Evolutionary conservation across 1,140 invertebrate species (phyloP).

Genomic region (Tetramorium parvispinum): DNA sequence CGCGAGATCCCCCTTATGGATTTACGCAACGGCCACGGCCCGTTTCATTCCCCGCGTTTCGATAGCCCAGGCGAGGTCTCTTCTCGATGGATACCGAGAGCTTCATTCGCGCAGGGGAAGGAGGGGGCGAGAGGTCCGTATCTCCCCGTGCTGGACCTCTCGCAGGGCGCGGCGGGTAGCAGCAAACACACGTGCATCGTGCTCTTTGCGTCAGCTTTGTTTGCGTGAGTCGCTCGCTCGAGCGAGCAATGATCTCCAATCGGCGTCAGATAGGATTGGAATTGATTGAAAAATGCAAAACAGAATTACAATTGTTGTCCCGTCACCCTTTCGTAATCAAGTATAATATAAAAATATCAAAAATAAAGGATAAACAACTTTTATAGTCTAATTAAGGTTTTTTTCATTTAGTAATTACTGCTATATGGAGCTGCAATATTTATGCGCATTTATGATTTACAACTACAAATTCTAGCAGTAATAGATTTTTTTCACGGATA

Average conservation of each 20-base stretch:
- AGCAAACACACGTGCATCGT: conserved; percentile 77
- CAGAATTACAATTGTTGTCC: background rate
- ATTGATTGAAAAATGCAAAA: conserved; percentile 20
- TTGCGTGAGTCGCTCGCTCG: conserved; percentile 58
- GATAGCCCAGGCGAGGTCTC: conserved; percentile 56
- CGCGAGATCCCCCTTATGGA: conserved; percentile 74
- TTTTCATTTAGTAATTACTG: background rate
- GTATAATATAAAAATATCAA: background rate
- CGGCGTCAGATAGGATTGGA: conserved; percentile 31
- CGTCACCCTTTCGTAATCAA: background rate
- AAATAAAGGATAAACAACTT: background rate
- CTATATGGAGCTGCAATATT: background rate
- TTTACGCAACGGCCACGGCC: conserved; percentile 75
- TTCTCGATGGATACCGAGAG: conserved; percentile 48
- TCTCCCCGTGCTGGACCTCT: conserved; percentile 64
- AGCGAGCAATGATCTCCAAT: conserved; percentile 45
- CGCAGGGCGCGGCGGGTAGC: conserved; percentile 73
- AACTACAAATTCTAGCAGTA: background rate
- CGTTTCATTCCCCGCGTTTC: conserved; percentile 51
- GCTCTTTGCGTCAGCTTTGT: conserved; percentile 76
- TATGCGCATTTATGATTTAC: background rate
- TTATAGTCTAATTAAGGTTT: background rate
- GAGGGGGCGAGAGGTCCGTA: conserved; percentile 61
- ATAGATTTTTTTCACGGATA: background rate
- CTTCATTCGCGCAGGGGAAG: conserved; percentile 52